Percentiles rank a stretch among this genome's conserved stretches.
phyloP scores from a whole-genome alignment of 2,888 invertebrate genomes.

The Lasioglossum oenotherae region DNA sequence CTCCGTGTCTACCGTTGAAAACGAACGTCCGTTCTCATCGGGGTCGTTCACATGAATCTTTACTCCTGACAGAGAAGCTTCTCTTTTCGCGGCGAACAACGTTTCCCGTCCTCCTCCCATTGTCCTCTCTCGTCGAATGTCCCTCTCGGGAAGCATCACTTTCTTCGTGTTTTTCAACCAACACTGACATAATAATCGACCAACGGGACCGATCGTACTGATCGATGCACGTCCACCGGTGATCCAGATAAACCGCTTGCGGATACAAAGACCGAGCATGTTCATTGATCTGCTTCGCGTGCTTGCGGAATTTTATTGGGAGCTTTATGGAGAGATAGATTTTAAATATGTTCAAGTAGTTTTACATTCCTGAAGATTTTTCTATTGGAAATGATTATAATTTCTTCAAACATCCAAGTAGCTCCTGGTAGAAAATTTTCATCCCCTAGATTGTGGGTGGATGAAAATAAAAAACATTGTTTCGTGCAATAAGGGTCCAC shows the following conservation, averaged over 20 bases:
- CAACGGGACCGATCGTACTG: background rate
- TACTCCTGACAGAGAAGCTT: conserved; percentile 5
- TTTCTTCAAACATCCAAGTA: no score
- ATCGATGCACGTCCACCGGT: background rate
- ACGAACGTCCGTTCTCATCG: conserved; percentile 64
- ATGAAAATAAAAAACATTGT: background rate
- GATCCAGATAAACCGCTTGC: background rate
- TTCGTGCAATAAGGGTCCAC: background rate
- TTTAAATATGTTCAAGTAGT: no score
- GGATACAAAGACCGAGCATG: background rate
- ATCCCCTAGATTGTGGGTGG: background rate
- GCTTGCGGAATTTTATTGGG: background rate
- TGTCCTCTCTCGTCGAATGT: background rate
- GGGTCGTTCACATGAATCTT: conserved; percentile 48
- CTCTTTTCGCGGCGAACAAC: background rate
- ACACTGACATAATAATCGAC: conserved; percentile 1
- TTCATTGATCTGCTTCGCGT: background rate
- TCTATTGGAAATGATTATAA: no score
- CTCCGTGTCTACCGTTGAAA: conserved; percentile 56
- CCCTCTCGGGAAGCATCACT: background rate
- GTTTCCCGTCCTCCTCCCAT: background rate
- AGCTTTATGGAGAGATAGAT: background rate
- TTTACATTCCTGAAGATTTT: no score
- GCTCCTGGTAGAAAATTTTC: background rate
- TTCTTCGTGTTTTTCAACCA: background rate